These are phyloP conservation scores for Andrena trimmerana DNA, from an alignment of 2,888 invertebrate genomes.

Conservation along the genomic window DNA sequence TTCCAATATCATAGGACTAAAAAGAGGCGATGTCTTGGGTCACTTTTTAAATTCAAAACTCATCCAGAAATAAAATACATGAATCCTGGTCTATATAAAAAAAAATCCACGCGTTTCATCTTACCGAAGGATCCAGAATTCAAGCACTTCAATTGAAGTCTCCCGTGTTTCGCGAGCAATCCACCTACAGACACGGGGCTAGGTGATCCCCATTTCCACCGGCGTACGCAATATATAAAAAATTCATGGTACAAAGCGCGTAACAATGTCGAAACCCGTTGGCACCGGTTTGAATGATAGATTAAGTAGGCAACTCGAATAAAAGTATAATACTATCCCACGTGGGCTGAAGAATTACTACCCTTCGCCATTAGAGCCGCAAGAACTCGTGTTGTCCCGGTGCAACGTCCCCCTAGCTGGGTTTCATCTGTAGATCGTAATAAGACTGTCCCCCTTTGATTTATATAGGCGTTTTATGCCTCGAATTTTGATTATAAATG, in stretches of 20 bases:
- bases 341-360: conserved; percentile 8
- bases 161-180: too few relatives aligned
- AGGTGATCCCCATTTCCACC: neutral
- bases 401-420: neutral
- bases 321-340: neutral
- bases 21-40: too few relatives aligned
- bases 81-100: too few relatives aligned
- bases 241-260: neutral
- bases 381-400: neutral
- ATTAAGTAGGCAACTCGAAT: neutral
- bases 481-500: conserved; percentile 33
- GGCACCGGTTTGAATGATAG: neutral
- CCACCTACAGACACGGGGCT: neutral
- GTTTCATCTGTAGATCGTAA: conserved; percentile 6
- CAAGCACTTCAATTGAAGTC: too few relatives aligned
- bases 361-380: neutral
- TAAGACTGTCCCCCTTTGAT: conserved; percentile 33
- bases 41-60: too few relatives aligned
- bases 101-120: too few relatives aligned
- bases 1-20: too few relatives aligned
- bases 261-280: neutral
- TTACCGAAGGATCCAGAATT: too few relatives aligned
- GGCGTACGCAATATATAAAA: neutral
- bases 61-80: too few relatives aligned
- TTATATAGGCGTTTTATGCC: conserved; percentile 44